Evolutionary conservation across 2,113 vertebrate genomes (phyloP), one percentile per base, ranked within the genome.

Genomic region (Cranoglanis bouderius): DNA sequence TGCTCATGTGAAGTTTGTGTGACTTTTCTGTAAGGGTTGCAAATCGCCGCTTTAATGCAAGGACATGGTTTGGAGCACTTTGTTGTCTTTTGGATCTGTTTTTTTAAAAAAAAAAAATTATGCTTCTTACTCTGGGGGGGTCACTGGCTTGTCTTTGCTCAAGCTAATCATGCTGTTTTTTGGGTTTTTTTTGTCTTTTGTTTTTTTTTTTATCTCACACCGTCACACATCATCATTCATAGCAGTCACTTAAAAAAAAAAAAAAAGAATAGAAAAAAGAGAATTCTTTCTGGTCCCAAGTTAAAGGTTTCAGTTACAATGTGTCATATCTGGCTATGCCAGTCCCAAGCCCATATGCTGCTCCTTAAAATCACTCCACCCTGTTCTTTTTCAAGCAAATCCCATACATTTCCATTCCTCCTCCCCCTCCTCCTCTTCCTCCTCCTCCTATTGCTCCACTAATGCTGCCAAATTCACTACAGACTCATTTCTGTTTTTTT

Each of bases 381-480:
- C 53, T 59, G 55, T 26, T 40, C 81, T 26, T 82, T 82, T 82
- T 82, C 81, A 82, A 82, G 32, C 81, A 82, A 59, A 82, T 82
- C 53, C 32, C 81, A 59, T 82, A 19, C 18, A 57, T 82, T 57
- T 82, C 51, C n/a, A 82, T 81, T 55, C 29, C 49, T 81, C 49
- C 78, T 53, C 13, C 75, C 29, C 26, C 46, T 18, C 13, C 16
- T 81, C 78, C 51, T 81, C n/a, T n/a, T 82, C n/a, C 51, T 55
- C 51, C 51, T 80, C 81, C 35, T 59, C 55, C 53, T 40, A 24
- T 82, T 82, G 53, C 53, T 82, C 53, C 55, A 82, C 59, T 82
- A 82, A 82, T 38, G 81, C 53, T 82, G 81, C 81, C 81, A 81
- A 81, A 81, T 49, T 18, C 78, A 81, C 51, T 81, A 81, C 78